phyloP scores from a whole-genome alignment of 2,113 vertebrate genomes.

The Brienomyrus longianalis region DNA sequence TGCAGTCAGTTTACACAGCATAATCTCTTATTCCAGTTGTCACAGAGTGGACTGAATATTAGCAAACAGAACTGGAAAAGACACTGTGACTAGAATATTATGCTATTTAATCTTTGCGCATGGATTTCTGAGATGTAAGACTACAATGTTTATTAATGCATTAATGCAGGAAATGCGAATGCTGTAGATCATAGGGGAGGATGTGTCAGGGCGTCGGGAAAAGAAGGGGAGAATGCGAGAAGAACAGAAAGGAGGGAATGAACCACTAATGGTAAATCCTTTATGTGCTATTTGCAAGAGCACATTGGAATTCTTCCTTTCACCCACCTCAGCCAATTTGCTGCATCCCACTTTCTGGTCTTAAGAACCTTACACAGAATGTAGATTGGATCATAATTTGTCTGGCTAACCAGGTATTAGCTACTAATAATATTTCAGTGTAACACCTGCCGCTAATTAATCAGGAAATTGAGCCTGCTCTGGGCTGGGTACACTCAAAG shows the following conservation, averaged over 20 bases:
- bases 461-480: background rate
- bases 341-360: background rate
- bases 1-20: background rate
- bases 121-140: background rate
- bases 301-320: background rate
- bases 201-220: background rate
- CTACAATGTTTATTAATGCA: background rate
- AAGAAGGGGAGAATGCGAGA: background rate
- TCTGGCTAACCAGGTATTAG: background rate
- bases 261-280: background rate
- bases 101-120: background rate
- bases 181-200: background rate
- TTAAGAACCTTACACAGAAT: background rate
- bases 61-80: background rate
- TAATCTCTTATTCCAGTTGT: background rate
- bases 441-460: background rate
- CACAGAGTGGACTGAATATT: background rate
- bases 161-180: background rate
- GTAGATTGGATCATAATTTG: background rate
- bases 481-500: background rate
- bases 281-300: background rate
- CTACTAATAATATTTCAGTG: background rate
- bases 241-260: background rate
- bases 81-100: background rate
- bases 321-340: background rate